Evolutionary conservation across 2,113 vertebrate species (phyloP).

Genomic region (Struthidea cinerea): DNA sequence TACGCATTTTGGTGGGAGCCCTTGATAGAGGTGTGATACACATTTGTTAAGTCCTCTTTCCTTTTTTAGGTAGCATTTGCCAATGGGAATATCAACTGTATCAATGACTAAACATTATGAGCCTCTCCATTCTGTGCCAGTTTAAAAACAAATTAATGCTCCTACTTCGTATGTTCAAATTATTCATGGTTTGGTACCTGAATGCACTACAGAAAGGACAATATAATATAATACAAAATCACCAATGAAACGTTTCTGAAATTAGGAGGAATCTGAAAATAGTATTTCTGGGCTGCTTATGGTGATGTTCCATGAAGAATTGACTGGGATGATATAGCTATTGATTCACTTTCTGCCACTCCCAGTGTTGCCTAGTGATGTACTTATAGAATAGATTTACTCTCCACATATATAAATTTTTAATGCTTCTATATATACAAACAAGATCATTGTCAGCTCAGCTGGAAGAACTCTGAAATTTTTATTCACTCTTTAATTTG

Average conservation of each 20-base stretch:
- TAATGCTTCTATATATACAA: background rate
- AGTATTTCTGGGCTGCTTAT: background rate
- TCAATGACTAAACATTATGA: background rate
- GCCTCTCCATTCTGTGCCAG: background rate
- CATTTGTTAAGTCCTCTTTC: background rate
- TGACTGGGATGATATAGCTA: background rate
- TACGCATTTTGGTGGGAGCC: background rate
- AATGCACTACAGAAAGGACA: background rate
- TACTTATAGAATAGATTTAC: background rate
- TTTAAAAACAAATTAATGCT: background rate
- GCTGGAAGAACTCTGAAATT: background rate
- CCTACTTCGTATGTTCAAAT: background rate
- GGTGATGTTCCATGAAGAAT: background rate
- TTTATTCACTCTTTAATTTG: slow-evolving; percentile 12
- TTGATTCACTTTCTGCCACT: background rate
- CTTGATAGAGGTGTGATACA: background rate
- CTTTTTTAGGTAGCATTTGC: background rate
- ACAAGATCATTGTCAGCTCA: background rate
- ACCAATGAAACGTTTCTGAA: background rate
- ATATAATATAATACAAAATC: background rate
- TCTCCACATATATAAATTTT: background rate
- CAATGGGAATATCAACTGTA: background rate
- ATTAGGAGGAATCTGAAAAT: background rate
- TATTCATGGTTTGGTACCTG: background rate
- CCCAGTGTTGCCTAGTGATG: background rate